A percentile compares a stretch with the other conserved stretches of the same genome.
phyloP scores from a whole-genome alignment of 1,140 invertebrate species.

The Ostrea denselamellosa region DNA sequence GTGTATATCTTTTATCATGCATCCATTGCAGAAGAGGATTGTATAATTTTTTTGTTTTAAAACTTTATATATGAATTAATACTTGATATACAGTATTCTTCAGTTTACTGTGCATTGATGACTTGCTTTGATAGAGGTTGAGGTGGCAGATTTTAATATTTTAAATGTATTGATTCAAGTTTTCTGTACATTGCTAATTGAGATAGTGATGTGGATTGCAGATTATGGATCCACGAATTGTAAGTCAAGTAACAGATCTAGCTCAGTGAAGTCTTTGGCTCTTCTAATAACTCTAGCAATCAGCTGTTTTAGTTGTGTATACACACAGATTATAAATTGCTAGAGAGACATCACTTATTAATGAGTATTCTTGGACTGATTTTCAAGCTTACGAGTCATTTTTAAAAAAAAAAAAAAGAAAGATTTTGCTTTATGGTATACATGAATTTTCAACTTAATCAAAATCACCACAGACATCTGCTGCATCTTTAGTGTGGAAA shows the following conservation, averaged over 20 bases:
- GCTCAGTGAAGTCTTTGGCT: conserved; percentile 33
- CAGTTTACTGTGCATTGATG: background rate
- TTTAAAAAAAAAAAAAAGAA: background rate
- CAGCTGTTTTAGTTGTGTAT: conserved; percentile 32
- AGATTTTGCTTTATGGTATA: background rate
- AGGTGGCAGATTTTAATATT: too few relatives aligned
- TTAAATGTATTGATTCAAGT: too few relatives aligned
- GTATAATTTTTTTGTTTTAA: background rate
- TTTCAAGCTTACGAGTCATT: background rate
- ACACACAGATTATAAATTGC: conserved; percentile 7
- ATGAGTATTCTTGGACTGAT: background rate
- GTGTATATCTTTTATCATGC: too few relatives aligned
- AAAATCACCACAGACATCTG: background rate
- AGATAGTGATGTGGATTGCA: conserved; percentile 18
- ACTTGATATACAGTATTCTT: background rate
- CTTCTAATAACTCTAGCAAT: conserved; percentile 29
- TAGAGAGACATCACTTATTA: conserved; percentile 27
- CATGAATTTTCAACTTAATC: background rate
- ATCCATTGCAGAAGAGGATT: too few relatives aligned
- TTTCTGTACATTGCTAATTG: background rate
- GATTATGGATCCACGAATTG: conserved; percentile 40
- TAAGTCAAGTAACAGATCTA: conserved; percentile 23
- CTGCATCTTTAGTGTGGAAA: background rate
- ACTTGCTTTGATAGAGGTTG: too few relatives aligned
- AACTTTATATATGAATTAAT: background rate